phyloP scores from a whole-genome alignment of 2,888 invertebrate genomes.

The Melieria omissa region DNA sequence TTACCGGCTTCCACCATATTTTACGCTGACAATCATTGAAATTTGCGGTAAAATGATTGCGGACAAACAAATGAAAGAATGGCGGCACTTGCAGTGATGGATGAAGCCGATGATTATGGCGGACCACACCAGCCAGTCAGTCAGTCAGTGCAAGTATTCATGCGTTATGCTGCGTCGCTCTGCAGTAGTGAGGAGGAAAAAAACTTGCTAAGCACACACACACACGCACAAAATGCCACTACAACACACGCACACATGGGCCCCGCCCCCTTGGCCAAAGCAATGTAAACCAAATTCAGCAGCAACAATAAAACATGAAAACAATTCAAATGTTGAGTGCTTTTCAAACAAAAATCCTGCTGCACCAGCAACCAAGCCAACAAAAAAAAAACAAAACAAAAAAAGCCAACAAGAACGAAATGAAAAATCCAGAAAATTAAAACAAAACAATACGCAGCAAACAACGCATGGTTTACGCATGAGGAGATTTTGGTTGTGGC shows the following conservation, averaged over 20 bases:
- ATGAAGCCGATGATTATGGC: too few relatives aligned
- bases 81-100: too few relatives aligned
- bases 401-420: conserved; percentile 43
- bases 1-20: too few relatives aligned
- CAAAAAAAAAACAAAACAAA: conserved; percentile 19
- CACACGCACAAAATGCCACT: too few relatives aligned
- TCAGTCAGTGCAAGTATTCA: too few relatives aligned
- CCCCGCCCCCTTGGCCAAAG: background rate
- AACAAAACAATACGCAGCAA: conserved; percentile 59
- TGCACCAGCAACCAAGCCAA: conserved; percentile 32
- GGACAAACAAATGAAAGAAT: too few relatives aligned
- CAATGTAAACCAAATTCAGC: conserved; percentile 22
- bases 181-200: too few relatives aligned
- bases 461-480: conserved; percentile 58
- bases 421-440: conserved; percentile 63
- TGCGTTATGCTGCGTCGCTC: too few relatives aligned
- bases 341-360: conserved; percentile 61
- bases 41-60: too few relatives aligned
- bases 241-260: background rate
- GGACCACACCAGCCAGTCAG: too few relatives aligned
- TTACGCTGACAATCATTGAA: too few relatives aligned
- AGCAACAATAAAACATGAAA: conserved; percentile 50
- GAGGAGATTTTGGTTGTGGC: conserved; percentile 63
- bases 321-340: conserved; percentile 66
- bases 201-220: too few relatives aligned